phyloP scores from a whole-genome alignment of 2,797 vertebrate genomes.

The Melanotaenia nigrans region DNA sequence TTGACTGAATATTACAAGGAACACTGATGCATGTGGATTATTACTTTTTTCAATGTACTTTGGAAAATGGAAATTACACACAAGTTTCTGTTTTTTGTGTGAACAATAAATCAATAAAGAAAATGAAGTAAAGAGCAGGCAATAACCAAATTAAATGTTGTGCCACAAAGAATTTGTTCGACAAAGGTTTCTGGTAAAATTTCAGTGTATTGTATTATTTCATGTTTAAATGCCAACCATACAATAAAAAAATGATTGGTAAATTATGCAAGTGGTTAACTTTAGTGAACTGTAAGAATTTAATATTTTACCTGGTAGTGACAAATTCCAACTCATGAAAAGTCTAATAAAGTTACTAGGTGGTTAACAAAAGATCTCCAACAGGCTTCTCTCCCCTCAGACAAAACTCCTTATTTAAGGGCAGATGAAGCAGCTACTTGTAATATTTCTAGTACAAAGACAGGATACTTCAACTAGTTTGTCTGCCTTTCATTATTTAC shows the following conservation, averaged over 20 bases:
- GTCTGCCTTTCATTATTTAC: conserved; percentile 22
- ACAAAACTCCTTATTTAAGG: conserved; percentile 51
- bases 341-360: conserved; percentile 39
- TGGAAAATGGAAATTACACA: neutral
- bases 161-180: neutral
- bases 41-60: too few relatives aligned
- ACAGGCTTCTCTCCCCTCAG: conserved; percentile 35
- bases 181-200: neutral
- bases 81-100: neutral
- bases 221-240: conserved; percentile 2
- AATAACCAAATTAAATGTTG: neutral
- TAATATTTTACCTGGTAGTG: conserved; percentile 15
- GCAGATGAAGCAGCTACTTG: conserved; percentile 27
- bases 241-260: neutral
- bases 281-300: conserved; percentile 11
- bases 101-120: neutral
- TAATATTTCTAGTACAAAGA: conserved; percentile 22
- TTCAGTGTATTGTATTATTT: conserved; percentile 6
- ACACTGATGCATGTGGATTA: too few relatives aligned
- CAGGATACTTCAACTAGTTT: conserved; percentile 14
- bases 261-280: neutral
- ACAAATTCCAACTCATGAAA: conserved; percentile 38
- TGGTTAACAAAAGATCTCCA: conserved; percentile 31
- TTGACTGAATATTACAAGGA: too few relatives aligned
- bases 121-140: neutral